Conservation (phyloP, 2,113 vertebrate genomes). For the Toxotes chatareus region DNA sequence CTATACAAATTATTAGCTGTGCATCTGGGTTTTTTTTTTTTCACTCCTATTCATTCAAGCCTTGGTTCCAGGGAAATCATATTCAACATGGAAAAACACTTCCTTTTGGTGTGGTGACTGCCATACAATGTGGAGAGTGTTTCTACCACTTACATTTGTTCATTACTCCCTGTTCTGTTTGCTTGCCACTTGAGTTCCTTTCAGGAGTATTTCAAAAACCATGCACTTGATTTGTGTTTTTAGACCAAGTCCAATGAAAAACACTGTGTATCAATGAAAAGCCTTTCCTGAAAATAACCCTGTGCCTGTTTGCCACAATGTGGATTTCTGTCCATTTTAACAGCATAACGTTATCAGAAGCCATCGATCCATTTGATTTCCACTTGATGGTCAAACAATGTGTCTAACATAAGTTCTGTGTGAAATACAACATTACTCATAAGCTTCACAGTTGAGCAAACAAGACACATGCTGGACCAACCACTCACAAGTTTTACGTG, state of each 20-base stretch:
- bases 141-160: background rate
- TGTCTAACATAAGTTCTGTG: background rate
- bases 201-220: background rate
- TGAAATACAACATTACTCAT: background rate
- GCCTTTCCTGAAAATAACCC: background rate
- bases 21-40: background rate
- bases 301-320: too few relatives aligned
- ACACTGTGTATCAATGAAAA: background rate
- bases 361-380: background rate
- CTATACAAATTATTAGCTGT: background rate
- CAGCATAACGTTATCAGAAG: background rate
- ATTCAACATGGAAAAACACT: constrained; percentile 29
- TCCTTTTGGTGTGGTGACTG: background rate
- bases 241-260: background rate
- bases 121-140: background rate
- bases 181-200: background rate
- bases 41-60: background rate
- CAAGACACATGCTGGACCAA: background rate
- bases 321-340: background rate
- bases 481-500: background rate
- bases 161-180: background rate
- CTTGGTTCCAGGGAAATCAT: constrained; percentile 16
- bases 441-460: background rate
- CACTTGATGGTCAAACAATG: background rate
- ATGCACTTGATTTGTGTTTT: background rate